Evolutionary conservation across 2,797 vertebrate genomes (phyloP).

Genomic region (Tamandua tetradactyla): DNA sequence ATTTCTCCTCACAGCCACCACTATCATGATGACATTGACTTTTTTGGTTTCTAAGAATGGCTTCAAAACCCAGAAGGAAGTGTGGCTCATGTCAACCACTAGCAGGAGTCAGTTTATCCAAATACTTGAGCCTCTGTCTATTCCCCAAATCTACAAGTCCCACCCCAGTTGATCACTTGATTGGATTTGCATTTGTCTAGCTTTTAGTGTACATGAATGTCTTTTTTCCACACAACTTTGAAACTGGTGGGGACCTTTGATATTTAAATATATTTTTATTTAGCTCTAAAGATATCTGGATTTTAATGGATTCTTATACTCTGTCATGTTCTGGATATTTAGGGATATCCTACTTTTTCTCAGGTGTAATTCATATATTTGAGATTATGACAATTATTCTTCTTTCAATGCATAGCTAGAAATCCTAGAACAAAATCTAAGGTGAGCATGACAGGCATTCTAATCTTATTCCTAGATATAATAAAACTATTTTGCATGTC

Average conservation of each 20-base stretch:
- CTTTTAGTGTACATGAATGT: neutral
- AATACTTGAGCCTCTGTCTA: neutral
- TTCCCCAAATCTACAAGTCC: neutral
- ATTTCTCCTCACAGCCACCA: neutral
- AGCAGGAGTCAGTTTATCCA: neutral
- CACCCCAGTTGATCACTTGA: neutral
- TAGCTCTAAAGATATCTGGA: neutral
- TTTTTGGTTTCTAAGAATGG: neutral
- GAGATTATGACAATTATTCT: slow-evolving; percentile 32
- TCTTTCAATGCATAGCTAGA: slow-evolving; percentile 20
- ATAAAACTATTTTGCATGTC: neutral
- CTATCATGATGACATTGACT: neutral
- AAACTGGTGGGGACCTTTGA: neutral
- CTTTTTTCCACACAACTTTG: neutral
- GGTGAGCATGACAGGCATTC: neutral
- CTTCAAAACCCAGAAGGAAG: neutral
- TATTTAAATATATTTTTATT: slow-evolving; percentile 3
- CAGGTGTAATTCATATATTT: neutral
- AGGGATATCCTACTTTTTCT: neutral
- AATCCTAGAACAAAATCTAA: neutral
- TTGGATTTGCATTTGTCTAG: neutral
- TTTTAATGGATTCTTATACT: slow-evolving; percentile 23
- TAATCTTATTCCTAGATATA: slow-evolving; percentile 14
- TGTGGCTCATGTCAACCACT: neutral
- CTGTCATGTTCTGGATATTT: neutral